Evolutionary conservation across 2,113 vertebrate species (phyloP).

Genomic region (Caracal caracal): DNA sequence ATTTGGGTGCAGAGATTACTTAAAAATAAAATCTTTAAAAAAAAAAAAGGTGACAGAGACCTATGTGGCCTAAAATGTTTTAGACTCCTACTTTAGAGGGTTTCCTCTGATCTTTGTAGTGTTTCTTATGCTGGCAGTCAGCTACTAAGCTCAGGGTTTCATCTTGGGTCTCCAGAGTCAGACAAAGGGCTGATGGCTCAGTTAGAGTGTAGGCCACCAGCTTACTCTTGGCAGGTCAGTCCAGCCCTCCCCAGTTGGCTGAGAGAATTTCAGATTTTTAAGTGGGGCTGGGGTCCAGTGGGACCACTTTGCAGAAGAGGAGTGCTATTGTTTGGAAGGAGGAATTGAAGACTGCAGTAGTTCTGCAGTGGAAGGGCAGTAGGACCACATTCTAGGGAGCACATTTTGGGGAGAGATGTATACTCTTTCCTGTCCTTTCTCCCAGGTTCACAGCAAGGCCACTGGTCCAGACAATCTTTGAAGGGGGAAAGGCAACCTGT

Average conservation of each 20-base stretch:
- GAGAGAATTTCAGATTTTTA: background rate
- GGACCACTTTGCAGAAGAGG: background rate
- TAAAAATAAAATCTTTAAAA: background rate
- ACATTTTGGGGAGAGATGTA: background rate
- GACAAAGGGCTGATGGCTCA: background rate
- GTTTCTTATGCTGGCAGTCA: background rate
- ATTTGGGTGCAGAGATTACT: background rate
- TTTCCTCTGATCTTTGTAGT: background rate
- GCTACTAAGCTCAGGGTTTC: background rate
- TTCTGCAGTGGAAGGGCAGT: background rate
- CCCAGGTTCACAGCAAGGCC: conserved; percentile 95
- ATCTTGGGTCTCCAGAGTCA: background rate
- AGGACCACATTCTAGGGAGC: background rate
- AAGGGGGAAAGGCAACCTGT: conserved; percentile 95
- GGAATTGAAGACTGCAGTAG: background rate
- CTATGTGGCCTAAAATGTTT: conserved; percentile 12
- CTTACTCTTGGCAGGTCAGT: background rate
- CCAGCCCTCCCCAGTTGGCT: background rate
- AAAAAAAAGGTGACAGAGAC: background rate
- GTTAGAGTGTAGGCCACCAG: background rate
- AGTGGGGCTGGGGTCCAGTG: background rate
- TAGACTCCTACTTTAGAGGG: background rate
- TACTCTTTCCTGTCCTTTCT: background rate
- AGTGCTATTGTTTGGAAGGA: background rate
- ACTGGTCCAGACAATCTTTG: conserved; percentile 94